phyloP scores from a whole-genome alignment of 2,113 vertebrate species.

The Otus sunia region DNA sequence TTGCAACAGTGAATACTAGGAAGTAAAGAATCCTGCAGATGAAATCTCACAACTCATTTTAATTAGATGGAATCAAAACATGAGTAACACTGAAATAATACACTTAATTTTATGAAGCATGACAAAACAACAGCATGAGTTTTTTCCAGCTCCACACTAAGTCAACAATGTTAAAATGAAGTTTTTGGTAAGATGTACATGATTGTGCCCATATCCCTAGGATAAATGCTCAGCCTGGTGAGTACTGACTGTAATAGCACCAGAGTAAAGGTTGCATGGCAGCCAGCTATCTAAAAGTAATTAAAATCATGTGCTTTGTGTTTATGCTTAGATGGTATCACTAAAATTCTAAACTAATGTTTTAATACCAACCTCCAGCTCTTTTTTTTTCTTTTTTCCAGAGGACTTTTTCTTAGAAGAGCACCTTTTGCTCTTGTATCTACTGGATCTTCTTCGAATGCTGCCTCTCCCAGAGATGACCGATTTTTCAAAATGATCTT shows the following conservation, averaged over 20 bases:
- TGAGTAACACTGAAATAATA: background rate
- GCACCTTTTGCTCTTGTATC: background rate
- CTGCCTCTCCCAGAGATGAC: background rate
- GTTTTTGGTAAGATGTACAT: background rate
- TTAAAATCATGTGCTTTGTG: background rate
- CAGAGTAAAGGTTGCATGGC: background rate
- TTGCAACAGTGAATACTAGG: background rate
- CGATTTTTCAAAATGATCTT: background rate
- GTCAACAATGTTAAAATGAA: background rate
- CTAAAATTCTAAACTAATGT: background rate
- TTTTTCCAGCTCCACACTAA: background rate
- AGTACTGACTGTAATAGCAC: background rate
- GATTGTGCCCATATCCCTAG: background rate
- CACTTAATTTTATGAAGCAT: background rate
- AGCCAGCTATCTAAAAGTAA: background rate
- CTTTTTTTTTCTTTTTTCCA: constrained; percentile 25
- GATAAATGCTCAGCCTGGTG: background rate
- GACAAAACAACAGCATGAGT: background rate
- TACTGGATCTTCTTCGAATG: constrained; percentile 40
- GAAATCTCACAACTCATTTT: background rate
- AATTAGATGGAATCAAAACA: background rate
- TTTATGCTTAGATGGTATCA: background rate
- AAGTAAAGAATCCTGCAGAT: background rate
- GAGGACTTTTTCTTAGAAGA: constrained; percentile 34
- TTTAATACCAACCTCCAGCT: constrained; percentile 40